Percentiles rank a stretch among this genome's conserved stretches.
Conservation (phyloP, 1,140 invertebrate species). For the Rhagoletis zephyria region DNA sequence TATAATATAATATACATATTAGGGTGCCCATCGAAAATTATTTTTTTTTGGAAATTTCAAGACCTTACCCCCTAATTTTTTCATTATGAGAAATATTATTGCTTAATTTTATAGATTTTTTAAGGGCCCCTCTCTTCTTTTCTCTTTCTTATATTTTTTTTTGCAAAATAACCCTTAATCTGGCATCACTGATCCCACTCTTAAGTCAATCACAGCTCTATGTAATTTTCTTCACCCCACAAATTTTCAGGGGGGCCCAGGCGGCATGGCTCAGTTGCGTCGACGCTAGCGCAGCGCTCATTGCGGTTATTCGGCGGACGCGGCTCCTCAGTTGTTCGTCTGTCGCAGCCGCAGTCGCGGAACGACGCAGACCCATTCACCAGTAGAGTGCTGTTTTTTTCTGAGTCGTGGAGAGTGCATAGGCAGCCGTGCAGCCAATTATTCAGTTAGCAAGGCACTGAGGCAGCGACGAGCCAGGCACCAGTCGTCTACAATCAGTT, state of each 20-base stretch:
- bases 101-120: too few species aligned
- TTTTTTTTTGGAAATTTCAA: too few species aligned
- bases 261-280: background rate
- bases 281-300: background rate
- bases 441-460: background rate
- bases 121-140: too few species aligned
- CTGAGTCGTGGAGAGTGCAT: background rate
- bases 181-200: background rate
- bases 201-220: background rate
- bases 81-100: too few species aligned
- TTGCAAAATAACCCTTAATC: too few species aligned
- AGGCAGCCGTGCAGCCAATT: background rate
- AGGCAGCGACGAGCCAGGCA: slow-evolving; percentile 10
- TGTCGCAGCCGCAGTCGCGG: background rate
- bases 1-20: too few species aligned
- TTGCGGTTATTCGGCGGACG: background rate
- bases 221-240: background rate
- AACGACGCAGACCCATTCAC: background rate
- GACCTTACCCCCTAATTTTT: too few species aligned
- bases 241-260: background rate
- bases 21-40: too few species aligned
- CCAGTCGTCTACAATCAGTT: slow-evolving; percentile 44
- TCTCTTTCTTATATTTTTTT: too few species aligned
- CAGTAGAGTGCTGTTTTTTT: slow-evolving; percentile 28
- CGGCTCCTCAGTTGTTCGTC: background rate